Evolutionary conservation across 1,140 invertebrate species (phyloP), one percentile per base, ranked within the genome.

Genomic region (Lepeophtheirus salmonis): DNA sequence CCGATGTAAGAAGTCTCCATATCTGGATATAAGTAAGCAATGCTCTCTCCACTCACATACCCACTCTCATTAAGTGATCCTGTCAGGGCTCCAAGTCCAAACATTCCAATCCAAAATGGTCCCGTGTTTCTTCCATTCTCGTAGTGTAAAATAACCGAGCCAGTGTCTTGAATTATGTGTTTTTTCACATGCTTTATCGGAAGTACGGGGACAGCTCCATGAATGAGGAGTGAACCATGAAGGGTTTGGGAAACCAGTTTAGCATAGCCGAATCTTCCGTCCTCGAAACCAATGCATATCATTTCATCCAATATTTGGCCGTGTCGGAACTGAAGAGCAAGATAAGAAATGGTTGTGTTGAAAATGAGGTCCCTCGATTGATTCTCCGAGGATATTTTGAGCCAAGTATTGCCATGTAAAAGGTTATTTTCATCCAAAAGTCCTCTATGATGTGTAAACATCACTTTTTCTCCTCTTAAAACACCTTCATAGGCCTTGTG

Each of bases 51-150:
- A 3, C 14, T 54, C 2, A 54, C n/a, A 4, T 54, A 20, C 13
- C 23, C 18, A 20, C 23, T 20, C 4, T 20, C 52, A 24, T 54
- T 54, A 20, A 54, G 22, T n/a, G 20, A 20, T 20, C 52, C 52
- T 16, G 20, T 21, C n/a, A 54, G 52, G 14, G 18, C 2, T 12
- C 52, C 16, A 2, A 20, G 18, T 3, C 52, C 52, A 4, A 54
- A 18, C 52, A 54, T 54, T 4, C 52, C 52, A 23, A 54, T 54
- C 52, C 52, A 54, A 54, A 54, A 21, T 1, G 52, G 52, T 20
- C 52, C 22, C 20, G 3, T 18, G n/a, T n/a, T 14, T 54, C 23
- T 18, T 2, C 52, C 52, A 23, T 24, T 54, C 13, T 54, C 22
- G 21, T 21, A 54, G n/a, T 41, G 30, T 41, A 41, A 41, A n/a